A percentile compares a stretch with the other conserved stretches of the same genome.
These are phyloP conservation scores for Sciurus carolinensis DNA, from an alignment of 2,797 vertebrate genomes.

Conservation along the genomic window DNA sequence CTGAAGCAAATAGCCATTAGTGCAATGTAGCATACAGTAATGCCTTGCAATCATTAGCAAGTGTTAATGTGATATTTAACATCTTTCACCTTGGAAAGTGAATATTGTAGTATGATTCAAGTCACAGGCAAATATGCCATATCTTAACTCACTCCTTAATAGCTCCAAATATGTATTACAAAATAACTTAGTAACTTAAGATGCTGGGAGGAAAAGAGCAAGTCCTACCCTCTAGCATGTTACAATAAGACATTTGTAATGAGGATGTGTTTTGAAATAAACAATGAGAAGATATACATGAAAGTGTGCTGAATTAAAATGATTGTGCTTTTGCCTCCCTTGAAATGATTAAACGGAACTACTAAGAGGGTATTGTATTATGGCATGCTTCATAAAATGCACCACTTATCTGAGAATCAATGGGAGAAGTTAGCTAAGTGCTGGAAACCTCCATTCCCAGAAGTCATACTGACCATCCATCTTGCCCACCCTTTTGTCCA, in stretches of 20 bases:
- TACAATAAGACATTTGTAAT: background rate
- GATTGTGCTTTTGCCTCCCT: conserved; percentile 6
- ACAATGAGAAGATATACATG: background rate
- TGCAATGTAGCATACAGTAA: conserved; percentile 19
- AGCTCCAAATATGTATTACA: background rate
- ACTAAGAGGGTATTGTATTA: background rate
- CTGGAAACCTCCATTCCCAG: conserved; percentile 32
- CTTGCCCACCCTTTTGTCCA: background rate
- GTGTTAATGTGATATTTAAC: conserved; percentile 62
- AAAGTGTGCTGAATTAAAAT: conserved; percentile 41
- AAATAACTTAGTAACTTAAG: conserved; percentile 19
- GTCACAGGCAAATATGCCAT: conserved; percentile 65
- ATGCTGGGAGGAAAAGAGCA: background rate
- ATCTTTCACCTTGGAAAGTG: conserved; percentile 61
- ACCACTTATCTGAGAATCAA: conserved; percentile 24
- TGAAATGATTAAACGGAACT: conserved; percentile 40
- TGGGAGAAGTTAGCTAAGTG: conserved; percentile 42
- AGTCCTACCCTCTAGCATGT: background rate
- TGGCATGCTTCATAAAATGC: conserved; percentile 5
- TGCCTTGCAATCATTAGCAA: conserved; percentile 30
- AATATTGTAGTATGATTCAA: conserved; percentile 62
- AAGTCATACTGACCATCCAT: background rate
- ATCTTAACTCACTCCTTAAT: conserved; percentile 39
- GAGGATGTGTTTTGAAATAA: conserved; percentile 15
- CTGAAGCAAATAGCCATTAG: conserved; percentile 44